A percentile compares a stretch with the other conserved stretches of the same genome.
phyloP scores from a whole-genome alignment of 2,797 vertebrate species.

The Carduelis carduelis region DNA sequence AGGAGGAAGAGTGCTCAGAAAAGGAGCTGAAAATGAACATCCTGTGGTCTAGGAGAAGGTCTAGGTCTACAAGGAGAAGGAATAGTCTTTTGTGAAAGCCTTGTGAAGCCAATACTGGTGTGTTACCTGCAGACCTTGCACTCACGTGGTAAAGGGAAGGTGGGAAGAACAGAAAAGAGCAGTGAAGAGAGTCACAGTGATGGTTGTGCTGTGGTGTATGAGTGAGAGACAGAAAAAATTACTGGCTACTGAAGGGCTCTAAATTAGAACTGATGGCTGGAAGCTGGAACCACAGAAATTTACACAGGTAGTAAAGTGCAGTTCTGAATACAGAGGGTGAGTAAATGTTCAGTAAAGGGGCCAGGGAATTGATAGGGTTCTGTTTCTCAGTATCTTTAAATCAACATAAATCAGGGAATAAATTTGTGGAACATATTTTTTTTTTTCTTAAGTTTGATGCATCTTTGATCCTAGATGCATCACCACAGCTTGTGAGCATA shows the following conservation, averaged over 20 bases:
- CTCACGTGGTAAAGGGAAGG: not conserved
- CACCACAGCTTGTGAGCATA: not conserved
- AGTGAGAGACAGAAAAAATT: accelerated
- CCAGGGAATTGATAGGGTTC: not conserved
- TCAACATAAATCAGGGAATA: not conserved
- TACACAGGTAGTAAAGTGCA: not conserved
- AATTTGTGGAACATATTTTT: not conserved
- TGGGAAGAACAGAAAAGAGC: not conserved
- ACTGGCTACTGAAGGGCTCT: not conserved
- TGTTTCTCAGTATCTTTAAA: not conserved
- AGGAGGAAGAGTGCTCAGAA: not conserved
- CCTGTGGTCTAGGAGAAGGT: no score
- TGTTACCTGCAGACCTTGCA: not conserved
- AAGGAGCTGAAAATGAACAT: not conserved
- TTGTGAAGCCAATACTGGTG: not conserved
- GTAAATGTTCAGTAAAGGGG: not conserved
- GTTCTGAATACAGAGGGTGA: not conserved
- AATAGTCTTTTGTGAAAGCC: not conserved
- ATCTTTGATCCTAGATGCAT: not conserved
- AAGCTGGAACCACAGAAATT: not conserved
- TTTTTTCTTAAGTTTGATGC: not conserved
- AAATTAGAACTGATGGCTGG: not conserved
- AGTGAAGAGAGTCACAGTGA: not conserved
- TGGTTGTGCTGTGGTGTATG: not conserved
- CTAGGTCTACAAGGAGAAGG: not conserved